Base-by-base conservation (phyloP, 2,113 vertebrate species). In the Heterotilapia buettikoferi region DNA sequence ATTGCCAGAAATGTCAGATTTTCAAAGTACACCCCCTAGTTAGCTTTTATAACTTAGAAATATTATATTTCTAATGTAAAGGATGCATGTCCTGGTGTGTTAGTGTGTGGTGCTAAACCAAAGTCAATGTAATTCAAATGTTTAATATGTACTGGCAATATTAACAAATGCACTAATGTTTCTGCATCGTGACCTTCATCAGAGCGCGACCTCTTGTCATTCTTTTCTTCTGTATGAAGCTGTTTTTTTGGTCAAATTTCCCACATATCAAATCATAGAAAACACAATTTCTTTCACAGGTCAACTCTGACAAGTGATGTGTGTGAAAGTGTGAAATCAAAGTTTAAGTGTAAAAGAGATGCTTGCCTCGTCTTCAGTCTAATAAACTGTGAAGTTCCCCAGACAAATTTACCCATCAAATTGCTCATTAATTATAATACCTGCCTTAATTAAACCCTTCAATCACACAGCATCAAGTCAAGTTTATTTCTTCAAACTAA, bases 1-100 rank as follows among this genome's bases (percentile, higher is more conserved):
- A 71, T 71, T 24, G 0, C 1, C 38, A 71, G 7, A 43, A 71
- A 43, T 40, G 38, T 26, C 38, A 0, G 38, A 45, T 1, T 73
- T 45, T 26, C 8, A 73, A 73, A 45, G 38, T 45, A 71, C 2
- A 71, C 0, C n/a, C 7, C 4, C 40, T 29, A 76, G 43, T 76
- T 76, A 50, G 6, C 0, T 76, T 76, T 50, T 7, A 76, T 47
- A 76, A 18, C 3, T 71, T 38, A 56, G 12, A 56, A 26, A 59
- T 59, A 21, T 9, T 5, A 38, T 3, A 45, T 26, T 45, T 73
- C 2, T 73, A 24, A 71, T 43, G 38, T 1, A 0, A 71, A 66
- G 10, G 33, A 38, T 38, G 10, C 19, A 38, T 66, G 19, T 71
- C 12, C 2, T 1, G n/a, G n/a, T 71, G 38, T 71, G 36, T 71